These are phyloP conservation scores for Lissonota sp. DNA, from an alignment of 2,888 invertebrate species.

Conservation along the genomic window DNA sequence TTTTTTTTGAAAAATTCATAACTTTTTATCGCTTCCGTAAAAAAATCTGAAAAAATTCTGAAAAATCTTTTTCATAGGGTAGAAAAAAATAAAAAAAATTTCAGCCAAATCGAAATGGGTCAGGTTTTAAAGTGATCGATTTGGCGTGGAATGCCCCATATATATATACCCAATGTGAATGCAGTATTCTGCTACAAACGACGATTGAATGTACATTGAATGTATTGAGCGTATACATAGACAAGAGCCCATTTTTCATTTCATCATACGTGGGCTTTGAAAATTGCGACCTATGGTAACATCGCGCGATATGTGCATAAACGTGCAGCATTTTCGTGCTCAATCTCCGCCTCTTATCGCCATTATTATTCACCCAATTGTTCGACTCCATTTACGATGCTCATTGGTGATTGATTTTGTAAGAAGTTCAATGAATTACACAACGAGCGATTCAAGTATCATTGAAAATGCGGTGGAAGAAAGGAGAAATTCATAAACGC, in stretches of 20 bases:
- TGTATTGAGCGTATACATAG: not conserved
- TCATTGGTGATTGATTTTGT: too few relatives aligned
- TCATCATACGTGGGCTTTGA: conserved; percentile 33
- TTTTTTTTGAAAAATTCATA: too few relatives aligned
- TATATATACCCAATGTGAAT: too few relatives aligned
- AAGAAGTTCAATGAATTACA: not conserved
- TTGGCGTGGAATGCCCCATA: too few relatives aligned
- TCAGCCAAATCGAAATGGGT: too few relatives aligned
- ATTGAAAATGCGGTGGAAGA: not conserved
- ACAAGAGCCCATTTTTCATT: conserved; percentile 36
- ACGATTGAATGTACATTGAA: conserved; percentile 46
- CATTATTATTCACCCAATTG: conserved; percentile 21
- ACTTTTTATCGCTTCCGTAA: too few relatives aligned
- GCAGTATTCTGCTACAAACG: conserved; percentile 38
- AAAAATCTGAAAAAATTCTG: too few relatives aligned
- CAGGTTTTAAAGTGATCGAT: too few relatives aligned
- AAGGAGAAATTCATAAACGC: not conserved
- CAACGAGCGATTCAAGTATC: not conserved
- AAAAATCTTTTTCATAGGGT: too few relatives aligned
- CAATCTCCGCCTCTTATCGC: conserved; percentile 39
- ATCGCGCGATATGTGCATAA: conserved; percentile 21
- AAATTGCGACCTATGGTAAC: conserved; percentile 46
- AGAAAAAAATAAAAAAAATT: too few relatives aligned
- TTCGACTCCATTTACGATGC: conserved; percentile 5
- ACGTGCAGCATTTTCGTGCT: conserved; percentile 32